Percentiles rank a stretch among this genome's conserved stretches.
These are phyloP conservation scores for Sebastes hubbsi DNA, from an alignment of 2,797 vertebrate species.

Conservation along the genomic window DNA sequence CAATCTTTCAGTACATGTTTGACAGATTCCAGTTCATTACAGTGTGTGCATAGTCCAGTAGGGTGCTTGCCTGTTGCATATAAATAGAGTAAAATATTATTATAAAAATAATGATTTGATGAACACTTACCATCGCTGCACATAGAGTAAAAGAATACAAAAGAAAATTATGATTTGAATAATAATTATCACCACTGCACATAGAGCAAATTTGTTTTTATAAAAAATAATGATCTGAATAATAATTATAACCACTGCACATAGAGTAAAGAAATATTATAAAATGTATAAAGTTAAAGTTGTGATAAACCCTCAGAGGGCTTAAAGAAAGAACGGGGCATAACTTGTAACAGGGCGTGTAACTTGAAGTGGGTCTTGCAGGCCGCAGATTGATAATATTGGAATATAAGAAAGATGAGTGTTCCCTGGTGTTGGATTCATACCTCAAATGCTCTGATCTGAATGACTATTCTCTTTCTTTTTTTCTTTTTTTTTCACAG, in stretches of 20 bases:
- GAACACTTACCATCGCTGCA: not conserved
- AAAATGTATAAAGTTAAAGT: not conserved
- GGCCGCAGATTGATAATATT: not conserved
- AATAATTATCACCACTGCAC: not conserved
- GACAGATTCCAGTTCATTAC: too few relatives aligned
- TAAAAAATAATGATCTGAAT: not conserved
- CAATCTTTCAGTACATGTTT: too few relatives aligned
- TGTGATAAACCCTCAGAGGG: not conserved
- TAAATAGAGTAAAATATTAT: not conserved
- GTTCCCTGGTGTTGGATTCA: not conserved
- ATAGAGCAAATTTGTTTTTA: not conserved
- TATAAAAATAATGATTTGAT: not conserved
- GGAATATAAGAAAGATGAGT: not conserved
- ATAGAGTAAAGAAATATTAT: not conserved
- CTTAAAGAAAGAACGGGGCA: not conserved
- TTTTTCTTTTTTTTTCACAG: slow-evolving; percentile 62
- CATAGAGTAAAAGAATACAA: not conserved
- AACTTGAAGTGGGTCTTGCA: not conserved
- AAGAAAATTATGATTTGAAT: too few relatives aligned
- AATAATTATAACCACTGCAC: not conserved
- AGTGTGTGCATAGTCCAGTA: too few relatives aligned
- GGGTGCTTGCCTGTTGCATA: too few relatives aligned
- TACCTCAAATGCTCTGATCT: not conserved
- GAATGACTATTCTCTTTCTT: not conserved
- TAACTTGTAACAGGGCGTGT: not conserved